phyloP scores from a whole-genome alignment of 2,888 invertebrate species.

The Arge pagana region DNA sequence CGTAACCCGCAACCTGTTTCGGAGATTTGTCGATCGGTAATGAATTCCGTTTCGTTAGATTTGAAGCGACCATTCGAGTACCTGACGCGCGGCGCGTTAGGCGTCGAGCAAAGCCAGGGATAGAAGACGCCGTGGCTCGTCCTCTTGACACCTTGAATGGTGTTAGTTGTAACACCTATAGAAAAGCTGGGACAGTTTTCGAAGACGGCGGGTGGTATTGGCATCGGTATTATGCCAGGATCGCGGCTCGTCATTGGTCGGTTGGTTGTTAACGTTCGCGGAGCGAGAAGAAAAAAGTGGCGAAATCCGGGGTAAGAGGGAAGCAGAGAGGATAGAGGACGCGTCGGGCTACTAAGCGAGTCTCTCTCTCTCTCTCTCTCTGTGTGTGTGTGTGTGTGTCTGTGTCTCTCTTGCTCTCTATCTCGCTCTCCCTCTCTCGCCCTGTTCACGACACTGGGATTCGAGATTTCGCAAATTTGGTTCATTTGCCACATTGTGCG shows the following conservation, averaged over 20 bases:
- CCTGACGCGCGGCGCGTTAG: too few species aligned
- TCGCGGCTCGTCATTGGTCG: constrained; percentile 26
- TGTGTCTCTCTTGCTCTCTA: constrained; percentile 15
- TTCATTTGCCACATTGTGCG: constrained; percentile 57
- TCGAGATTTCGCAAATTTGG: constrained; percentile 56
- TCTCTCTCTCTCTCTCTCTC: too few species aligned
- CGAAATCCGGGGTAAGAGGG: too few species aligned
- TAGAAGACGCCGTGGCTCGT: constrained; percentile 31
- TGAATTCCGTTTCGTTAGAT: too few species aligned
- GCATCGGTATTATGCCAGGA: neutral
- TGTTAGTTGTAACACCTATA: constrained; percentile 57
- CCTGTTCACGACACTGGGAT: constrained; percentile 1
- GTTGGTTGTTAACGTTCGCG: too few species aligned
- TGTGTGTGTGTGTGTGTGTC: constrained; percentile 33
- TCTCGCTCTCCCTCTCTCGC: neutral
- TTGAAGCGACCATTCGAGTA: too few species aligned
- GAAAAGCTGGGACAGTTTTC: constrained; percentile 16
- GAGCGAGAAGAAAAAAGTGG: neutral
- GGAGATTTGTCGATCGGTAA: too few species aligned
- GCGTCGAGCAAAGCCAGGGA: too few species aligned
- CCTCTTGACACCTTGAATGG: constrained; percentile 54
- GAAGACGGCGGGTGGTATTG: neutral
- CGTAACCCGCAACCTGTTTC: too few species aligned
- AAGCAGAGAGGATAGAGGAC: neutral
- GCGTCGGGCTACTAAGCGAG: constrained; percentile 41